Conservation (phyloP, 2,797 vertebrate genomes). For the Hemibagrus guttatus region DNA sequence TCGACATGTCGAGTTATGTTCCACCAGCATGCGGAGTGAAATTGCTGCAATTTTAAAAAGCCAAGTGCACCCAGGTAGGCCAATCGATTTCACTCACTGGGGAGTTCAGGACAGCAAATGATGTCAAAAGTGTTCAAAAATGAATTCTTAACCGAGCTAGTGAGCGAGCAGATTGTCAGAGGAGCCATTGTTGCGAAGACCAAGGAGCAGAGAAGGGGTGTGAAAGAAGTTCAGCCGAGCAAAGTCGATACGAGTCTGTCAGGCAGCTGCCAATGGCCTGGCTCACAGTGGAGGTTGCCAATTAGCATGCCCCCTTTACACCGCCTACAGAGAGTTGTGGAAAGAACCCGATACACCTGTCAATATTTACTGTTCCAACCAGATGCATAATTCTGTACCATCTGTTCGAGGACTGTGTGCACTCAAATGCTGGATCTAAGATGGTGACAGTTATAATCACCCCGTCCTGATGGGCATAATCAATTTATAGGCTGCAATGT, state of each 20-base stretch:
- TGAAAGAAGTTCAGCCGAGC: slow-evolving; percentile 47
- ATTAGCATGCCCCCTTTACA: slow-evolving; percentile 64
- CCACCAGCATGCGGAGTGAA: neutral
- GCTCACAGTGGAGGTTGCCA: slow-evolving; percentile 61
- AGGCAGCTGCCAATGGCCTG: slow-evolving; percentile 60
- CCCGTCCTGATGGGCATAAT: slow-evolving; percentile 73
- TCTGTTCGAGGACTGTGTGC: slow-evolving; percentile 68
- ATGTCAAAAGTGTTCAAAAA: slow-evolving; percentile 74
- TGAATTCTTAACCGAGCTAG: slow-evolving; percentile 67
- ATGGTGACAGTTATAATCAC: slow-evolving; percentile 73
- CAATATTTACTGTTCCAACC: slow-evolving; percentile 78
- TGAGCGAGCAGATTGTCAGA: slow-evolving; percentile 66
- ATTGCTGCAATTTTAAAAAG: slow-evolving; percentile 60
- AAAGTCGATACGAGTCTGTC: slow-evolving; percentile 51
- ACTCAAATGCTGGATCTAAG: slow-evolving; percentile 59
- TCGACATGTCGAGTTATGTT: slow-evolving; percentile 38
- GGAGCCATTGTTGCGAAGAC: slow-evolving; percentile 65
- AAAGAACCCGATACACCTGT: slow-evolving; percentile 68
- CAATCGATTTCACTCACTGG: slow-evolving; percentile 70
- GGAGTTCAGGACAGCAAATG: slow-evolving; percentile 66
- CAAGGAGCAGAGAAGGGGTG: slow-evolving; percentile 54
- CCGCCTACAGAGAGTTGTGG: slow-evolving; percentile 56
- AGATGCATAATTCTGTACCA: slow-evolving; percentile 79
- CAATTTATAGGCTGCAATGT: slow-evolving; percentile 62
- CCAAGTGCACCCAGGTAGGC: slow-evolving; percentile 57